Base-by-base conservation (phyloP, 1,140 invertebrate species). In the Danaus melanippus region DNA sequence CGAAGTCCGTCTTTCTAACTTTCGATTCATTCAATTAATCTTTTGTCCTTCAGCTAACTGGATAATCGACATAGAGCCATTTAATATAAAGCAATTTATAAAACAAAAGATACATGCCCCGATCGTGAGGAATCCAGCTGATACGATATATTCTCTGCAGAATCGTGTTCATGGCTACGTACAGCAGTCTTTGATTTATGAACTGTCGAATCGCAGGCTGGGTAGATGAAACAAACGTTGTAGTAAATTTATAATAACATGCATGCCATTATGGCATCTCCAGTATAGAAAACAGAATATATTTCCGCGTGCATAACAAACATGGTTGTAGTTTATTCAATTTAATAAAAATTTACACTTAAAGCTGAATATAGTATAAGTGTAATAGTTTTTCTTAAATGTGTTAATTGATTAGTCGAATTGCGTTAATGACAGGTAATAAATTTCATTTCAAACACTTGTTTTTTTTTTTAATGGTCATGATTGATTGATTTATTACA, bases 121-220 rank as follows among this genome's bases (percentile, higher is more conserved):
- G 67, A 62, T 80, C 82, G 82, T 84, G 82, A 85, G 82, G 82
- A 71, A 81, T 71, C 82, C 83, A 85, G 80, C 82, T 79, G 82
- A 60, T 76, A 82, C 73, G 71, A 80, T 82, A 72, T 75, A 76
- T 77, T 72, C 71, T 67, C 67, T 73, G 74, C 76, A 74, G 71
- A 81, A 83, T 79, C 74, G 76, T 81, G 74, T 68, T 67, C 66
- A 62, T 59, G 60, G 63, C 64, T 70, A 60, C 66, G 62, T 54
- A 54, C 40, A 54, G 52, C 58, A 59, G 65, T 59, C 47, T 55
- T 65, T 79, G 82, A 85, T 84, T 82, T 80, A 84, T 85, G 62
- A 67, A 54, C 68, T 76, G 74, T 81, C 79, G 67, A 75, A 71
- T 61, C 62, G 45, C 62, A 49, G 59, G 67, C 66, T 50, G 62